phyloP scores from a whole-genome alignment of 2,797 vertebrate species.

The Hydrophis major region DNA sequence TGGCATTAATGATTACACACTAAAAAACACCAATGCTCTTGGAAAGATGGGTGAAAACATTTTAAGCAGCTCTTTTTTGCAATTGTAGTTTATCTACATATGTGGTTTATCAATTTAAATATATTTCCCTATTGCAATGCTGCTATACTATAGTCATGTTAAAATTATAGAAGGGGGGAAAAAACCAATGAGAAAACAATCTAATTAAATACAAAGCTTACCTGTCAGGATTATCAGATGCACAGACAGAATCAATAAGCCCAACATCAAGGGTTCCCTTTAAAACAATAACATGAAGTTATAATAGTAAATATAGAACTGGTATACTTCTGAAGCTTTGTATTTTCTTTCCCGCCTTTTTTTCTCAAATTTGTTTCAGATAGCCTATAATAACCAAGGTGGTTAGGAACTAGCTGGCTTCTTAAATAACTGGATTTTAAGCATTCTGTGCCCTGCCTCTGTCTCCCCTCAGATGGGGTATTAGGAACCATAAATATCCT shows the following conservation, averaged over 20 bases:
- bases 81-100: slow-evolving; percentile 14
- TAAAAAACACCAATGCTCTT: slow-evolving; percentile 17
- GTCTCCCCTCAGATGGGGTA: background rate
- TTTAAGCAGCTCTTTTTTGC: slow-evolving; percentile 13
- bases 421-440: background rate
- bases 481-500: background rate
- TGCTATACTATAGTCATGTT: background rate
- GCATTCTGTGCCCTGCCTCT: background rate
- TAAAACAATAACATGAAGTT: slow-evolving; percentile 35
- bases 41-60: background rate
- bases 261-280: slow-evolving; percentile 96
- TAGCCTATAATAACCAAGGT: background rate
- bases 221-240: slow-evolving; percentile 95
- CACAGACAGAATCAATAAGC: slow-evolving; percentile 95
- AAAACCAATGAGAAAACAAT: background rate
- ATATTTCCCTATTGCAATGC: background rate
- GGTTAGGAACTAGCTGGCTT: background rate
- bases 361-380: background rate
- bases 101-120: background rate
- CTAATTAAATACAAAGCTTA: slow-evolving; percentile 58
- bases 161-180: background rate
- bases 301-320: background rate
- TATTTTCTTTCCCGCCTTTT: background rate
- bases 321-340: background rate
- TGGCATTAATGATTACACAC: background rate